Evolutionary conservation across 2,888 invertebrate genomes (phyloP), one percentile per base, ranked within the genome.

Genomic region (Macropis europaea): DNA sequence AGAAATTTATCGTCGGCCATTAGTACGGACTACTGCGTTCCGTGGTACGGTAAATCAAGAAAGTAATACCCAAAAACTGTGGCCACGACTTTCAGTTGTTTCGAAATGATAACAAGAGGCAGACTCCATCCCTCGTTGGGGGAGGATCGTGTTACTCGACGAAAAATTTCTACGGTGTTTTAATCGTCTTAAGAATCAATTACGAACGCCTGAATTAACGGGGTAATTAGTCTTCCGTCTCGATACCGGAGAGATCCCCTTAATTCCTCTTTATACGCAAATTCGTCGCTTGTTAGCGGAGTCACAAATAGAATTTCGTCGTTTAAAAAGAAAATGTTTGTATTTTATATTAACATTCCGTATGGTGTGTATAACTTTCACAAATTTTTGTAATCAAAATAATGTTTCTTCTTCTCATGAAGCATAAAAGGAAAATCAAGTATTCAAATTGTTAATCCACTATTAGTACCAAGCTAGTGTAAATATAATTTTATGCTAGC

Each of bases 1-100:
- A 30, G 48, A 11, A 71, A 77, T 77, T 79, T 79, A 77, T 71
- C 5, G 47, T 3, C 7, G 43, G 34, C 53, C 43, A 62, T 79
- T 77, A 76, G 60, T 38, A 57, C 40, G 42, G 45, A 43, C 43
- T 42, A n/a, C n/a, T 56, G 42, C 47, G 28, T 28, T 43, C 19
- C 9, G n/a, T 30, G 38, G 28, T 34, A 53, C 24, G n/a, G 17
- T 71, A 75, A 70, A 71, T 79, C 71, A 71, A 42, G 47, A 11
- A 11, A 5, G 28, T 52, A 67, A 63, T 71, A 40, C 40, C 9
- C 28, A 42, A 32, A 68, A 45, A 34, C 47, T 34, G 40, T 13
- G 24, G n/a, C 6, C 11, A 36, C n/a, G 15, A 36, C 24, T 52
- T 57, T 59, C 38, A 32, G 11, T 36, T 13, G 26, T 15, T 7